A percentile compares a stretch with the other conserved stretches of the same genome.
These are phyloP conservation scores for Phacellophora camtschatica DNA, from an alignment of 30 jellyfish, hydroid and myxozoan genomes.

Conservation along the genomic window DNA sequence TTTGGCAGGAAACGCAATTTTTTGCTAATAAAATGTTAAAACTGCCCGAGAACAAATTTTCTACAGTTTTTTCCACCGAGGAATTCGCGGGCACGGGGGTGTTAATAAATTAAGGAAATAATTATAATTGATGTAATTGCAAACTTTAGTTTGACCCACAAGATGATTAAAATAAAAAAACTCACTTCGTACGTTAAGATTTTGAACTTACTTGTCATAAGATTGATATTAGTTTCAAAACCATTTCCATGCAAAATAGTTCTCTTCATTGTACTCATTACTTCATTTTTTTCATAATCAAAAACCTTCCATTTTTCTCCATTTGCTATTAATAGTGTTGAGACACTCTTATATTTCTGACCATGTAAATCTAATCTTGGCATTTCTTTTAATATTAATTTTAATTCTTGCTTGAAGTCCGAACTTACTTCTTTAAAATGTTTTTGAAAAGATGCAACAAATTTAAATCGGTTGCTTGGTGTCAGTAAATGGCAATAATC, in stretches of 20 bases:
- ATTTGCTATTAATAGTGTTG: conserved; percentile 16
- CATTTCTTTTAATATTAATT: neutral
- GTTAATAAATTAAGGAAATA: too few relatives aligned
- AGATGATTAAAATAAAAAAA: too few relatives aligned
- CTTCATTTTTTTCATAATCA: neutral
- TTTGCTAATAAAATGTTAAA: too few relatives aligned
- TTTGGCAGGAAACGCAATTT: too few relatives aligned
- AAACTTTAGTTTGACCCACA: too few relatives aligned
- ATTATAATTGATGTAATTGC: too few relatives aligned
- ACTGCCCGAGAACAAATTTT: too few relatives aligned
- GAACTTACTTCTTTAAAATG: conserved; percentile 21
- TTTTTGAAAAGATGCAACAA: conserved; percentile 23
- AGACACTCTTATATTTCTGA: neutral
- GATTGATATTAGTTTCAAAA: neutral
- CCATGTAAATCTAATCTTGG: conserved; percentile 7
- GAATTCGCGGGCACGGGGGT: too few relatives aligned
- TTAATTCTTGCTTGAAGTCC: conserved; percentile 5
- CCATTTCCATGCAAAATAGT: neutral
- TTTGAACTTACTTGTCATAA: conserved; percentile 24
- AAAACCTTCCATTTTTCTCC: conserved; percentile 43
- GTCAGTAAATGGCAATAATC: too few relatives aligned
- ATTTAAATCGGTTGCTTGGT: neutral
- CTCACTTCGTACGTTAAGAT: neutral
- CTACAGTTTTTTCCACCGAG: too few relatives aligned
- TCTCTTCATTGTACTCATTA: neutral